Evolutionary conservation across 2,797 vertebrate genomes (phyloP), one percentile per base, ranked within the genome.

Genomic region (Gymnoscopelus braueri): DNA sequence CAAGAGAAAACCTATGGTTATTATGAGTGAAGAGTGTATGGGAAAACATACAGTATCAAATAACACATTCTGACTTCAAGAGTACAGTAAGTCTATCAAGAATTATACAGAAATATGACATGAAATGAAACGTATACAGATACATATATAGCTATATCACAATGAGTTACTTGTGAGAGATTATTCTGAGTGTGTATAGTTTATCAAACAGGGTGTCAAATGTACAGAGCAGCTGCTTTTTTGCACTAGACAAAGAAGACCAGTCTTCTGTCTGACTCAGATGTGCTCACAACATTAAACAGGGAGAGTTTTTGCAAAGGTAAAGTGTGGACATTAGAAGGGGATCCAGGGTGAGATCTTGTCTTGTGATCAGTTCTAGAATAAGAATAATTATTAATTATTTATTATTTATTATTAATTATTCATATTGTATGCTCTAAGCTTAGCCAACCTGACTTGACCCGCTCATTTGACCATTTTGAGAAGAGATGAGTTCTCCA

Each of bases 121-220:
- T 63, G 72, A 75, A n/a, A 65, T 15, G 24, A 44, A 44, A 53
- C 59, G 26, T 77, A 65, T 77, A 65, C 75, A 60, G 60, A 72
- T 50, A 48, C 57, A 78, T 83, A 71, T 77, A 76, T 78, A 81
- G 63, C 68, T 82, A 55, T 50, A 54, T 78, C 67, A 68, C 66
- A 62, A 58, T 78, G 74, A 26, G 58, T 67, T 50, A 32, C 65
- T 71, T 63, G 52, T 35, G 64, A 59, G 62, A 26, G n/a, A 67
- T 48, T 56, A 24, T 23, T 62, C 32, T 47, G 10, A 29, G 63
- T 57, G 63, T 72, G 80, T 76, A 23, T 66, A 50, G 32, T 75
- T 74, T 63, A 74, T 78, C 59, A 63, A 83, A 84, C 83, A 86
- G 77, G 85, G 75, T 89, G 74, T 83, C 24, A n/a, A 35, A 47